phyloP scores from a whole-genome alignment of 1,140 invertebrate genomes.

The Nylanderia fulva region DNA sequence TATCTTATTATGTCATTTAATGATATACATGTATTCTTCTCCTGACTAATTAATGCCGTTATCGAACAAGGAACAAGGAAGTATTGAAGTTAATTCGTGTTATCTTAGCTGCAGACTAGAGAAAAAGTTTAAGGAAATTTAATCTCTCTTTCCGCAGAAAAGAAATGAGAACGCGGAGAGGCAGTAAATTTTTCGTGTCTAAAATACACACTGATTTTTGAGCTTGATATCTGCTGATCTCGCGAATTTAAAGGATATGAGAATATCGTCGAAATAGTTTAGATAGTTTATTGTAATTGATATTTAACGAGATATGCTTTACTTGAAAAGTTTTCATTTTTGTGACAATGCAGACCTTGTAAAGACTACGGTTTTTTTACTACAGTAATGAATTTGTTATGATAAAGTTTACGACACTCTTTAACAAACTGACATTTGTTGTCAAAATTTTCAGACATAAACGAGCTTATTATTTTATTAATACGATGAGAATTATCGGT shows the following conservation, averaged over 20 bases:
- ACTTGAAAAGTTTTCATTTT: slow-evolving; percentile 9
- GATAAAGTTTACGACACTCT: neutral
- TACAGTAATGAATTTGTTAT: slow-evolving; percentile 33
- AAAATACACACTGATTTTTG: slow-evolving; percentile 24
- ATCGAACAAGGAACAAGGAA: neutral
- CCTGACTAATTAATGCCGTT: neutral
- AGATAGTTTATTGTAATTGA: slow-evolving; percentile 49
- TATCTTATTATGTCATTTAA: too few relatives aligned
- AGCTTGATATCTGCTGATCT: slow-evolving; percentile 24
- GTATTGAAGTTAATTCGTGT: slow-evolving; percentile 1
- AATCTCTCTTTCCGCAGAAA: slow-evolving; percentile 12
- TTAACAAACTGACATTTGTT: too few relatives aligned
- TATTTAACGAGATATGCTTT: slow-evolving; percentile 20
- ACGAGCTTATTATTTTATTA: neutral
- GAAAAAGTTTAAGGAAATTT: slow-evolving; percentile 36
- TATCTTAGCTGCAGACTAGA: neutral
- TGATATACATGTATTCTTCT: neutral
- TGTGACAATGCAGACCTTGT: slow-evolving; percentile 25
- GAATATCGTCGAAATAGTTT: neutral
- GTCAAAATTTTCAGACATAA: neutral
- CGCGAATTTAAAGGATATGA: slow-evolving; percentile 21
- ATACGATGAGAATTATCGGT: neutral
- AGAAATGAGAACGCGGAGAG: neutral
- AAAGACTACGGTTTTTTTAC: slow-evolving; percentile 26
- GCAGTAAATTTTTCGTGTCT: neutral